Base-by-base conservation (phyloP, 2,113 vertebrate genomes). In the Passer montanus region DNA sequence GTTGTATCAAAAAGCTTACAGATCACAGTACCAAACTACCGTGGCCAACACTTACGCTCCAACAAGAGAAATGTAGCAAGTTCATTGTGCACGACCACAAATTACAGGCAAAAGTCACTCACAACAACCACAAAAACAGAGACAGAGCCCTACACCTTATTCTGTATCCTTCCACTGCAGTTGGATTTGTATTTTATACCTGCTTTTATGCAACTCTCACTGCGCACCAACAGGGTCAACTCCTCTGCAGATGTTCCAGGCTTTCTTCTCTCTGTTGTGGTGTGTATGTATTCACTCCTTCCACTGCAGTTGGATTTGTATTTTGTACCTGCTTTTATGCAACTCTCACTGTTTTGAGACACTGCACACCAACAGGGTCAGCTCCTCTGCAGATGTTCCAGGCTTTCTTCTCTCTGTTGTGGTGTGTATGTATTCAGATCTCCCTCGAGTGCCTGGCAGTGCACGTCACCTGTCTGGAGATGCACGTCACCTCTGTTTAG, bases 371-470 rank as follows among this genome's bases (percentile, higher is more conserved):
- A 75, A 37, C 7, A 20, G 41, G 31, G 15, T n/a, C 56, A 63
- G 20, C 5, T 46, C 14, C 31, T 31, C 5, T 30, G 41, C 30
- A 24, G 50, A 35, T 56, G 33, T 37, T 59, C 24, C 28, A n/a
- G 0, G 0, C 35, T 46, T 70, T 58, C 37, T 84, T 43, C 68
- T 53, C 33, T 72, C 41, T 2, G 0, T 7, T 41, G 47, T 20
- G 46, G 64, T 35, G 23, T 50, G 59, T 13, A 13, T 5, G 9
- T 7, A 28, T 62, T 58, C 30, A n/a, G 20, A 39, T 75, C 73
- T 76, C 86, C 55, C 59, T 8, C 0, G 3, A 82, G 73, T 13
- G 16, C 35, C 72, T 2, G 9, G 11, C 44, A 52, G 56, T 0
- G 4, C 31, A 31, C 0, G 0, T 37, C 60, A 69, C 31, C 70